phyloP scores from a whole-genome alignment of 2,888 invertebrate species.

The Heliconius hortense region DNA sequence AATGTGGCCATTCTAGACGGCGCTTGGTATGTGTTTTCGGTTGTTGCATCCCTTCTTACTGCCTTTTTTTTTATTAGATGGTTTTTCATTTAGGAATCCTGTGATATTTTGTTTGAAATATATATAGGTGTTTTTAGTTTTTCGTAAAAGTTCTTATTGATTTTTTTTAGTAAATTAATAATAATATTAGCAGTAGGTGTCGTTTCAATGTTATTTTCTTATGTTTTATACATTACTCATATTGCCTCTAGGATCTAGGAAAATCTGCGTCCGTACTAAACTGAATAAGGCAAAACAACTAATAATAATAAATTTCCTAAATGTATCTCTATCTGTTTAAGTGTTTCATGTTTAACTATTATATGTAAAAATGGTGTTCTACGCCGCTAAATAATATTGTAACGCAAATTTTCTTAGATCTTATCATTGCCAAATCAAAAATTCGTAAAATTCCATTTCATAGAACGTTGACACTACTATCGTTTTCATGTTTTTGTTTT shows the following conservation, averaged over 20 bases:
- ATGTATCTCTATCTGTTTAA: not conserved
- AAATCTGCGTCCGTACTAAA: slow-evolving; percentile 1
- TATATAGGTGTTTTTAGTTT: slow-evolving; percentile 25
- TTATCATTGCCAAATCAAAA: slow-evolving; percentile 26
- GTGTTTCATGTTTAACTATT: not conserved
- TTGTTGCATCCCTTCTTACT: slow-evolving; percentile 42
- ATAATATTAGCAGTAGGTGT: slow-evolving; percentile 30
- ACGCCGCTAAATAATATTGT: not conserved
- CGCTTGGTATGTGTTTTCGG: slow-evolving; percentile 40
- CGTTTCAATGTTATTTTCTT: slow-evolving; percentile 23
- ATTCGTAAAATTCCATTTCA: slow-evolving; percentile 28
- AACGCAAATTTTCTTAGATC: slow-evolving; percentile 22
- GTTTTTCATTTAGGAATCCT: slow-evolving; percentile 36
- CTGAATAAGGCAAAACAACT: not conserved
- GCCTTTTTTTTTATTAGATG: slow-evolving; percentile 38
- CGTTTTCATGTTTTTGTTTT: slow-evolving; percentile 17
- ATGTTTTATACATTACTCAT: slow-evolving; percentile 1
- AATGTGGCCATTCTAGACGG: slow-evolving; percentile 43
- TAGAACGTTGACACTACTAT: slow-evolving; percentile 23
- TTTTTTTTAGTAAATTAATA: slow-evolving; percentile 28
- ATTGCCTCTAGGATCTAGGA: slow-evolving; percentile 22
- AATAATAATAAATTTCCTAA: not conserved
- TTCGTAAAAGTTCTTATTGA: not conserved
- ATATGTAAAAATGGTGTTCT: not conserved
- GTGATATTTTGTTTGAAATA: slow-evolving; percentile 32